Base-by-base conservation (phyloP, 2,888 invertebrate genomes). In the Glyphotaelius pellucidus region DNA sequence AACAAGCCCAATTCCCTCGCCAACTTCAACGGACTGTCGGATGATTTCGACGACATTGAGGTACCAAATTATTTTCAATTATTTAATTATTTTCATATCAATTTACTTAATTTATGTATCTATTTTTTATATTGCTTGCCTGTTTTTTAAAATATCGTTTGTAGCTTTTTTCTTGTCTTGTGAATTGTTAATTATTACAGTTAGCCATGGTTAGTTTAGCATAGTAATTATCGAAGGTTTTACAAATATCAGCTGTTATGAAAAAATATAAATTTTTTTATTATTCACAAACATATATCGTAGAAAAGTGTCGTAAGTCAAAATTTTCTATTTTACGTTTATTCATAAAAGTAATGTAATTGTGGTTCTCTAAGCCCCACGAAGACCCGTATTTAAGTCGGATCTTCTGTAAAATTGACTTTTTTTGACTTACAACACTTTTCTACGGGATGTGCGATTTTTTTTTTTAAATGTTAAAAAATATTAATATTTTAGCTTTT, bases 11-110 rank as follows among this genome's bases (percentile, higher is more conserved):
- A 91, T 35, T 91, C 96, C 95, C 15, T 96, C 96, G 96, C 94
- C 95, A 42, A 94, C 95, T 96, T 96, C 94, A 96, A 96, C 94
- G 96, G 96, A 7, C 95, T 96, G 0, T 96, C 96, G 0, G 96
- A 96, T 92, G 96, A 96, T 94, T 95, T 96, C 31, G 96, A 96
- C 93, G 96, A 96, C 90, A 94, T 95, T 0, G 96, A 96, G 96
- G 96, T 96, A 95, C 93, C 30, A 84, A 91, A 67, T 25, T n/a
- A 67, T 67, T 1, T 80, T 87, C 15, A 35, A 32, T 86, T 14
- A 19, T 15, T 32, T 81, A 12, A 12, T 11, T 42, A 12, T 12
- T 42, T 42, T 47, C 14, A 47, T 31, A 19, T 32, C 11, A 9
- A 81, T 90, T 90, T 3, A 31, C 80, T 38, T 80, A 42, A 47